These are phyloP conservation scores for Triplophysa dalaica DNA, from an alignment of 2,113 vertebrate species.

Conservation along the genomic window DNA sequence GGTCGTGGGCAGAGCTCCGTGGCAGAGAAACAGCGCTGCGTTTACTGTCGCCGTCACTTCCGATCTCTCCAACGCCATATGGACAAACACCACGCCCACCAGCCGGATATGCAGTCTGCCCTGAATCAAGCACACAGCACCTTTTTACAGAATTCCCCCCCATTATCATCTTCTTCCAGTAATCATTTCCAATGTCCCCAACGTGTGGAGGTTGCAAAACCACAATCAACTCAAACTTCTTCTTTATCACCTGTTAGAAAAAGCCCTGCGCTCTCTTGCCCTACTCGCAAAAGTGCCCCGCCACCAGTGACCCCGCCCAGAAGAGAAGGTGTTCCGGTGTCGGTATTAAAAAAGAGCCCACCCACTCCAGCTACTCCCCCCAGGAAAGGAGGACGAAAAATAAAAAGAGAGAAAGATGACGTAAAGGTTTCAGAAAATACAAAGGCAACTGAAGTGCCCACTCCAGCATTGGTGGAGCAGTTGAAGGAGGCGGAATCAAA, in stretches of 20 bases:
- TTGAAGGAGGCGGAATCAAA: slow-evolving; percentile 60
- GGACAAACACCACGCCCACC: slow-evolving; percentile 77
- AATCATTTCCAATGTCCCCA: slow-evolving; percentile 44
- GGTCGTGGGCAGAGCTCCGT: slow-evolving; percentile 59
- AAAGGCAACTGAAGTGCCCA: slow-evolving; percentile 65
- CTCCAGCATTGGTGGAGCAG: slow-evolving; percentile 52
- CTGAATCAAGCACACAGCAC: slow-evolving; percentile 64
- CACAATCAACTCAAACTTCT: slow-evolving; percentile 35
- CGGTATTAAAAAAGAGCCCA: slow-evolving; percentile 73
- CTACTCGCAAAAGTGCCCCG: slow-evolving; percentile 52
- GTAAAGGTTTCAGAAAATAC: slow-evolving; percentile 61
- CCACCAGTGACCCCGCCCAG: slow-evolving; percentile 60
- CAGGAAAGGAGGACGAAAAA: slow-evolving; percentile 62
- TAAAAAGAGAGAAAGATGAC: slow-evolving; percentile 64
- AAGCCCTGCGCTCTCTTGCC: slow-evolving; percentile 51
- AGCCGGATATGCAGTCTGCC: slow-evolving; percentile 71
- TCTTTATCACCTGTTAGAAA: slow-evolving; percentile 59
- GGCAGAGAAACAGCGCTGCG: slow-evolving; percentile 70
- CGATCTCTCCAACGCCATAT: slow-evolving; percentile 75
- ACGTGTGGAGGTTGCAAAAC: slow-evolving; percentile 40
- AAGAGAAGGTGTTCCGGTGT: slow-evolving; percentile 67
- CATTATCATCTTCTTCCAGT: slow-evolving; percentile 50
- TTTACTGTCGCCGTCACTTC: slow-evolving; percentile 76
- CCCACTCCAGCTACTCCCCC: slow-evolving; percentile 57
- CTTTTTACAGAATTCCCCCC: slow-evolving; percentile 56